Conservation (phyloP, 1,140 invertebrate genomes). For the Wiebesia pumilae region DNA sequence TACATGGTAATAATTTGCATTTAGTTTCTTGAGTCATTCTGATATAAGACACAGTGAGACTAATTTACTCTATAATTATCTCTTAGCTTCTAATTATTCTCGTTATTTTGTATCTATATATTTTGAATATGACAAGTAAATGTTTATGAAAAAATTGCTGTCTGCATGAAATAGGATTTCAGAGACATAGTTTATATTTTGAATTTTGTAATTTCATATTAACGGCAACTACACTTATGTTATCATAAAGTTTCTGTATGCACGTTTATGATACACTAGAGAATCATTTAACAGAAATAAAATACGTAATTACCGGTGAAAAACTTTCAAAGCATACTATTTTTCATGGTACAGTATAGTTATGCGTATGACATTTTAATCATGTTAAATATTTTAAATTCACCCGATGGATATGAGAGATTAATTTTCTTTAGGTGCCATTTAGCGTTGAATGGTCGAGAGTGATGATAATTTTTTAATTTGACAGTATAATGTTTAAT, state of each 20-base stretch:
- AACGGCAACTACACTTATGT: not conserved
- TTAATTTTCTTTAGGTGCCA: not conserved
- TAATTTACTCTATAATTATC: slow-evolving; percentile 24
- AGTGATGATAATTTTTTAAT: not conserved
- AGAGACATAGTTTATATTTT: not conserved
- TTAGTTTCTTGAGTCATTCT: slow-evolving; percentile 26
- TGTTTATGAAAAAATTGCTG: not conserved
- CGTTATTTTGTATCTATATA: slow-evolving; percentile 5
- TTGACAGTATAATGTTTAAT: not conserved
- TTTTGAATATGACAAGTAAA: not conserved
- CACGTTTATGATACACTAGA: not conserved
- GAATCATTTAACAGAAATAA: not conserved
- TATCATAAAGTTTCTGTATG: not conserved
- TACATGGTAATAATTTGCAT: slow-evolving; percentile 7
- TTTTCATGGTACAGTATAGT: no score
- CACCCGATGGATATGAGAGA: not conserved
- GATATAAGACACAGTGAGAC: slow-evolving; percentile 10
- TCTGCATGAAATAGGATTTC: not conserved
- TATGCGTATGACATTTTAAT: not conserved
- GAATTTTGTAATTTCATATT: not conserved
- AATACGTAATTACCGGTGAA: not conserved
- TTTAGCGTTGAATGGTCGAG: not conserved
- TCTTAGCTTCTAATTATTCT: slow-evolving; percentile 24
- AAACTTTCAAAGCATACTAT: no score
- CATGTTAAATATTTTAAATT: not conserved